Percentiles rank a stretch among this genome's conserved stretches.
Evolutionary conservation across 2,797 vertebrate genomes (phyloP).

Genomic region (Sphaeramia orbicularis): DNA sequence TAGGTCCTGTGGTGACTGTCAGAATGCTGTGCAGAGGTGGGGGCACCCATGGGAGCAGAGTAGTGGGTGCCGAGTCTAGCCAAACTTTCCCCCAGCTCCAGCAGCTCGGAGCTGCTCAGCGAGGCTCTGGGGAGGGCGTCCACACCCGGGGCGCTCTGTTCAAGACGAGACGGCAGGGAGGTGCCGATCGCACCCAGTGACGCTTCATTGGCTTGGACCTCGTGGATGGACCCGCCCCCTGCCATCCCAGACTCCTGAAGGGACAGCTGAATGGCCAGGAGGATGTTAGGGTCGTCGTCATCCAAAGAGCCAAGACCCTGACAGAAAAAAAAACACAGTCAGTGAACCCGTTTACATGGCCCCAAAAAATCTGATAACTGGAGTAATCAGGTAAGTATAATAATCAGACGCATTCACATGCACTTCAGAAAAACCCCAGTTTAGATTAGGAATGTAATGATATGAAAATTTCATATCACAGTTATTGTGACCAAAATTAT

Average conservation of each 20-base stretch:
- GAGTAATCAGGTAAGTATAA: too few relatives aligned
- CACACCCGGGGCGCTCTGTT: conserved; percentile 85
- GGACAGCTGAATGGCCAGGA: conserved; percentile 98
- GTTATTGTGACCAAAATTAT: too few relatives aligned
- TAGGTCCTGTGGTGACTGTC: conserved; percentile 83
- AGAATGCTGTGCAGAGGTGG: conserved; percentile 70
- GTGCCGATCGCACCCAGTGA: conserved; percentile 95
- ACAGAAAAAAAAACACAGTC: conserved; percentile 15
- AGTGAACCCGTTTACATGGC: too few relatives aligned
- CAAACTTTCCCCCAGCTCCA: conserved; percentile 93
- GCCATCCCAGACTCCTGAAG: conserved; percentile 94
- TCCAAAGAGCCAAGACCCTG: conserved; percentile 95
- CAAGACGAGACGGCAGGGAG: conserved; percentile 93
- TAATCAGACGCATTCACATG: too few relatives aligned
- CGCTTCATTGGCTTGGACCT: conserved; percentile 88
- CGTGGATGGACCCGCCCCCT: conserved; percentile 83
- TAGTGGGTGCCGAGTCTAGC: conserved; percentile 85
- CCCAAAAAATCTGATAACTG: too few relatives aligned
- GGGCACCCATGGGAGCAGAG: conserved; percentile 41
- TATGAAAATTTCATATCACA: too few relatives aligned
- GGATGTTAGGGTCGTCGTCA: conserved; percentile 98
- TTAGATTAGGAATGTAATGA: too few relatives aligned
- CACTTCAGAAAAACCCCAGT: too few relatives aligned
- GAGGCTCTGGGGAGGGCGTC: conserved; percentile 88
- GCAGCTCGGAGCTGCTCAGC: conserved; percentile 94